Base-by-base conservation (phyloP, 2,888 invertebrate genomes). In the Euspilapteryx auroguttella region DNA sequence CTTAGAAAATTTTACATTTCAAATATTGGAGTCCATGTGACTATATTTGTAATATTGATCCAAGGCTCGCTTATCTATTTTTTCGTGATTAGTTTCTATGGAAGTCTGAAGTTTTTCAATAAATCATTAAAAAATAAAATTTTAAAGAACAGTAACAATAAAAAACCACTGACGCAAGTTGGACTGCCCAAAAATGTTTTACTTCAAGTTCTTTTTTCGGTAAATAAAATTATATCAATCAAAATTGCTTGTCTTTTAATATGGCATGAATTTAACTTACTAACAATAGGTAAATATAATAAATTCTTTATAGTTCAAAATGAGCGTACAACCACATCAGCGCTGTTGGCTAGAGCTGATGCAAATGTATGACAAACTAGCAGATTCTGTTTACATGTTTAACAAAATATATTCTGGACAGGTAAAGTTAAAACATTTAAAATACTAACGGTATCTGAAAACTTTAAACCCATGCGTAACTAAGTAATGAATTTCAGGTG, bases 271-370 rank as follows among this genome's bases (percentile, higher is more conserved):
- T n/a, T n/a, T n/a, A n/a, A n/a, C n/a, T n/a, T n/a, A n/a, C n/a
- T n/a, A n/a, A n/a, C n/a, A n/a, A n/a, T n/a, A n/a, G n/a, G n/a
- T n/a, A n/a, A n/a, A n/a, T n/a, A n/a, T n/a, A n/a, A n/a, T n/a
- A n/a, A n/a, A n/a, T n/a, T n/a, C n/a, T n/a, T n/a, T n/a, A n/a
- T n/a, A n/a, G n/a, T n/a, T n/a, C n/a, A n/a, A n/a, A n/a, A n/a
- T n/a, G n/a, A n/a, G n/a, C n/a, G n/a, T n/a, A n/a, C n/a, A n/a
- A n/a, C n/a, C n/a, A n/a, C n/a, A 31, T n/a, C 34, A 41, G 7
- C 50, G 46, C 32, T 49, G 53, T 35, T 63, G 64, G 64, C 55
- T 49, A 30, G 63, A 64, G 39, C 38, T 65, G 10, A 65, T 64
- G 62, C 51, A 55, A 41, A 58, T 64, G 29, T 65, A 63, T 37